Evolutionary conservation across 2,797 vertebrate genomes (phyloP).

Genomic region (Cossypha caffra): DNA sequence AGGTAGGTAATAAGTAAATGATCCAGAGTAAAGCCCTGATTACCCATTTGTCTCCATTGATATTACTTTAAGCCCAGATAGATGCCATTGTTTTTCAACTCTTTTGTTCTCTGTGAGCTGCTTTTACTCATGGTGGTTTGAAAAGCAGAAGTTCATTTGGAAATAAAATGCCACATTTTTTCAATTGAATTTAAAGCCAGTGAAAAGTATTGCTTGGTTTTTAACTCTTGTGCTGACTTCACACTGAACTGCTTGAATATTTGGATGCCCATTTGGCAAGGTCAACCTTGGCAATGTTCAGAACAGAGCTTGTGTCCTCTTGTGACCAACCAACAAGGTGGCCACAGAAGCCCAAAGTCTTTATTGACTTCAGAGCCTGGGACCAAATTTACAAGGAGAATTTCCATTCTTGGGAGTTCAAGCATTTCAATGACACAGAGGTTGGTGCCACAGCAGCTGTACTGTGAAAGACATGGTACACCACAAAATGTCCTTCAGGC

Average conservation of each 20-base stretch:
- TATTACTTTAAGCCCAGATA: neutral
- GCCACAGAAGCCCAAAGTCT: neutral
- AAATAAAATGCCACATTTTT: constrained; percentile 21
- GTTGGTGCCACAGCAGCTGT: accelerated
- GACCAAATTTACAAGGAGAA: neutral
- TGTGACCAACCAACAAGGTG: neutral
- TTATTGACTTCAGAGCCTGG: neutral
- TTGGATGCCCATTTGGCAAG: neutral
- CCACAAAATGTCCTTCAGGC: neutral
- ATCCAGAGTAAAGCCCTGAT: neutral
- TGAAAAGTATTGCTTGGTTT: neutral
- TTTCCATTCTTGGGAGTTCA: neutral
- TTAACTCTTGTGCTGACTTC: neutral
- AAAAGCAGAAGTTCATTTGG: constrained; percentile 3
- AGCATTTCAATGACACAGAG: neutral
- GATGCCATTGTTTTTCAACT: neutral
- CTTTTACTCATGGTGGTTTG: constrained; percentile 22
- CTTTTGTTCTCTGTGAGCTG: neutral
- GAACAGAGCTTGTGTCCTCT: neutral
- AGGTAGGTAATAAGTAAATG: neutral
- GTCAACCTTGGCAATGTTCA: neutral
- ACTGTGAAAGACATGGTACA: neutral
- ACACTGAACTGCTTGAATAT: neutral
- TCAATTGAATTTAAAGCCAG: neutral
- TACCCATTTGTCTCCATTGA: neutral